Conservation (phyloP, 2,888 invertebrate species). For the Keiferia lycopersicella region DNA sequence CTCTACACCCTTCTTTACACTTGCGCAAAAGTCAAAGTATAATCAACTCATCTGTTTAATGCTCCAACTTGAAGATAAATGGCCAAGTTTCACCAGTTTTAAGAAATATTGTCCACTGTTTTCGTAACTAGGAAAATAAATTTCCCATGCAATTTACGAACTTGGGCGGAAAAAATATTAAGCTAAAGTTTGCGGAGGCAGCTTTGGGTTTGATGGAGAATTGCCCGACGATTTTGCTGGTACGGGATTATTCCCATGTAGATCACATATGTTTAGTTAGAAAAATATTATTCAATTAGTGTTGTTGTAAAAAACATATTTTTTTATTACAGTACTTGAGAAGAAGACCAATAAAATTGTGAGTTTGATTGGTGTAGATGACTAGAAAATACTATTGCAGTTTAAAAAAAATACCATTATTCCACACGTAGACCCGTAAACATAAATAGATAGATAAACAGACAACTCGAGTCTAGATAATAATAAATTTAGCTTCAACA, state of each 20-base stretch:
- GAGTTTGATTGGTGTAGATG: too few species aligned
- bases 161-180: slow-evolving; percentile 28
- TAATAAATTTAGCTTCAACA: too few species aligned
- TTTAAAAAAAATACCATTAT: too few species aligned
- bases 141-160: slow-evolving; percentile 25
- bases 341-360: too few species aligned
- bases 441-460: too few species aligned
- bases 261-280: too few species aligned
- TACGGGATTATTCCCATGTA: slow-evolving; percentile 36
- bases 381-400: too few species aligned
- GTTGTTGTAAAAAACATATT: too few species aligned
- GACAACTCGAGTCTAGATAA: too few species aligned
- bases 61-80: slow-evolving; percentile 13
- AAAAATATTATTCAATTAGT: too few species aligned
- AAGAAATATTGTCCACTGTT: slow-evolving; percentile 17
- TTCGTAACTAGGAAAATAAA: slow-evolving; percentile 21
- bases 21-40: neutral
- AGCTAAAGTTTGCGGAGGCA: slow-evolving; percentile 18
- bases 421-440: too few species aligned
- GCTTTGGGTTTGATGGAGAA: slow-evolving; percentile 39
- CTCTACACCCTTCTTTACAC: neutral
- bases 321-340: too few species aligned
- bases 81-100: neutral
- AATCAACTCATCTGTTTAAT: neutral
- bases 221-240: slow-evolving; percentile 41